Base-by-base conservation (phyloP, 2,113 vertebrate species). In the Epinephelus fuscoguttatus region DNA sequence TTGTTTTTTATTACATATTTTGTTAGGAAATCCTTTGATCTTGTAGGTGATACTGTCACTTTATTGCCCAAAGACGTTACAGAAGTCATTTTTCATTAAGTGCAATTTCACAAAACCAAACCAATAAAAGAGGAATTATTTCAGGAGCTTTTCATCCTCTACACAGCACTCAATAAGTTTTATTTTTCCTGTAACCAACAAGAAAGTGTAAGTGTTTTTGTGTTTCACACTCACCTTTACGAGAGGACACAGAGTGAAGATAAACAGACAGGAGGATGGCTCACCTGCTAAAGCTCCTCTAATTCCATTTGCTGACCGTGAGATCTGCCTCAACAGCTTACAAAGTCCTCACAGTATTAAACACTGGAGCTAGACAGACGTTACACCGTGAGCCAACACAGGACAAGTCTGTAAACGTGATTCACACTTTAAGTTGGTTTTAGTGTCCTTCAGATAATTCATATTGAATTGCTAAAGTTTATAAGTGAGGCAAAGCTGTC, bases 251-350 rank as follows among this genome's bases (percentile, higher is more conserved):
- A 50, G 15, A 18, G 66, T 50, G 9, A 7, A 75, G 21, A 56
- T 6, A 33, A 62, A 50, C 57, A 79, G 40, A 23, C 15, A 50
- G 47, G 64, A 70, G 76, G 78, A 78, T 82, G 61, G 25, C 37
- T 85, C 81, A 72, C 72, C 80, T 88, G 84, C 76, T 77, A 89
- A 92, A 89, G 79, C 82, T 88, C 80, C 57, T 50, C 47, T 94
- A 92, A 94, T 77, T 77, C 91, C 68, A 87, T 91, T 86, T 89
- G 84, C 79, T 84, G 81, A 87, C 25, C 8, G 10, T 53, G 50
- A 62, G 61, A 88, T 88, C 86, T 82, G 83, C 80, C 80, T 73
- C 56, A 82, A 76, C 53, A 47, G 90, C 82, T 93, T 89, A 85
- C 42, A 19, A 66, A 37, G 45, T 84, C 80, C 14, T 84, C 52